Base-by-base conservation (phyloP, 2,888 invertebrate species). In the Cheiracanthium punctorium region DNA sequence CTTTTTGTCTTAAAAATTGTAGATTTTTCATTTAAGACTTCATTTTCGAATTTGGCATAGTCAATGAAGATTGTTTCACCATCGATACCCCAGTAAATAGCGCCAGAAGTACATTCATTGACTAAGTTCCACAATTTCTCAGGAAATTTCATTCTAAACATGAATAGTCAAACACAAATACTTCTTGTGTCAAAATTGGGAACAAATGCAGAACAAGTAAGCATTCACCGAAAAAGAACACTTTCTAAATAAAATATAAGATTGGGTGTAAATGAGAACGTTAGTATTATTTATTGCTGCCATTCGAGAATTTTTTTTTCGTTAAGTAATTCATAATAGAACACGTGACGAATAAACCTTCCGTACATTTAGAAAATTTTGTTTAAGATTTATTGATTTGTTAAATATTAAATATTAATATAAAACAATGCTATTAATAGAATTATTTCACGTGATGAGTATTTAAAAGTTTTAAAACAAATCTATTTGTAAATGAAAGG, bases 61-160 rank as follows among this genome's bases (percentile, higher is more conserved):
- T 94, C 93, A 43, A 95, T 91, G 43, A 94, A 91, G 90, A 95
- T 93, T 0, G 94, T 93, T 80, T 92, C 91, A 37, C 95, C 94
- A 72, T 93, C 93, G 1, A 92, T 91, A 65, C 94, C 93, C 95
- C 95, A 95, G 0, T 89, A 89, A 89, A 94, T 93, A 58, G 95
- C 94, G 0, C 94, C 94, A 88, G 93, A 93, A 2, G 93, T 93
- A 82, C 93, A 93, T 86, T 93, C 92, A 90, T 94, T 94, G 0
- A 94, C 92, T 79, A 95, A 93, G 90, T 93, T 93, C 94, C 94
- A 95, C 71, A 95, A 91, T 90, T 95, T 95, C 89, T 94, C 94
- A 0, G 95, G 95, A 90, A 95, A 95, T 80, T 93, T 79, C 84
- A 84, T 84, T 12, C 67, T 82, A 24, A 29, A 17, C 20, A 58